Evolutionary conservation across 2,888 invertebrate species (phyloP).

Genomic region (Dasypolia templi): DNA sequence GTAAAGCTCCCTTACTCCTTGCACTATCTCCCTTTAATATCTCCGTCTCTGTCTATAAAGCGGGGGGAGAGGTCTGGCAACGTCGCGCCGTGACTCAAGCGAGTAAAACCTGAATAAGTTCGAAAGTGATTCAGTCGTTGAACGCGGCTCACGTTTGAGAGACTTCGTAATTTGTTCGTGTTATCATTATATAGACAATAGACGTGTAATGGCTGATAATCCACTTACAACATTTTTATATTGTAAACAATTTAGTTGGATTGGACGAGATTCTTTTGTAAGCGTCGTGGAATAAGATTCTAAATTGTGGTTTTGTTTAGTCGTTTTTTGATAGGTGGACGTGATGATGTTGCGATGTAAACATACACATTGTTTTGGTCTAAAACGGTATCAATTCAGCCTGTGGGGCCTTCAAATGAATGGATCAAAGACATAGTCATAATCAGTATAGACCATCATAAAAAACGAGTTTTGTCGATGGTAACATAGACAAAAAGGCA

Average conservation of each 20-base stretch:
- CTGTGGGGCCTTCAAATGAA: neutral
- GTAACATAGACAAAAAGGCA: too few relatives aligned
- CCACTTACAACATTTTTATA: constrained; percentile 66
- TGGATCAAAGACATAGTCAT: too few relatives aligned
- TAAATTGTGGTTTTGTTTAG: constrained; percentile 36
- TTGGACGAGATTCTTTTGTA: constrained; percentile 50
- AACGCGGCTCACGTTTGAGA: constrained; percentile 14
- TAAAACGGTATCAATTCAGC: neutral
- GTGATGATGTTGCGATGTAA: constrained; percentile 27
- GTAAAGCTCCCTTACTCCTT: constrained; percentile 72
- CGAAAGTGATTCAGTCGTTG: constrained; percentile 57
- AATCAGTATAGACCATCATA: too few relatives aligned
- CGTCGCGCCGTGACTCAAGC: constrained; percentile 73
- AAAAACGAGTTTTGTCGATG: too few relatives aligned
- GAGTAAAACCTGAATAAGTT: constrained; percentile 61
- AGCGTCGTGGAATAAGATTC: constrained; percentile 12
- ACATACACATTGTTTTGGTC: constrained; percentile 28
- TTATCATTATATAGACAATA: constrained; percentile 67
- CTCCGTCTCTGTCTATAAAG: constrained; percentile 66
- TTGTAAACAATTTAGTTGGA: constrained; percentile 65
- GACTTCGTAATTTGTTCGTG: constrained; percentile 31
- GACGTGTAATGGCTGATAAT: constrained; percentile 65
- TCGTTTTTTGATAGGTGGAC: constrained; percentile 21
- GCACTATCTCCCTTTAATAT: constrained; percentile 65
- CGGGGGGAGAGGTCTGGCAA: constrained; percentile 81